Conservation (phyloP, 92 coral and sea anemone species). For the Meandrina meandrites region DNA sequence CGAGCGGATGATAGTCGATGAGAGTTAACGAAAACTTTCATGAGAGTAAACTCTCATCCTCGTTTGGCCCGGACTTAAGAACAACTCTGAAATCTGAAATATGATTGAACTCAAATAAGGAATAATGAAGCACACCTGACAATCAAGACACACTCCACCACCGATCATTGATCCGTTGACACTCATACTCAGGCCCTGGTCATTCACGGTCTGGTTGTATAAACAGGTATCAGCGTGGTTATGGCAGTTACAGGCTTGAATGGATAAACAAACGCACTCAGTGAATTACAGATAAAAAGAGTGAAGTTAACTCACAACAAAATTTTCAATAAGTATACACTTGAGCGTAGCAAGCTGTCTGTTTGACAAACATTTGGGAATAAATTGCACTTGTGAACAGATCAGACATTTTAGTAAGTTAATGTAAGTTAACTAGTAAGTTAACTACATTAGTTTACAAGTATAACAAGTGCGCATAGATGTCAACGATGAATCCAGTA, state of each 20-base stretch:
- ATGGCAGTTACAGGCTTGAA: constrained; percentile 81
- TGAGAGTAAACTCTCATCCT: too few species aligned
- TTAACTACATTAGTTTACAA: too few species aligned
- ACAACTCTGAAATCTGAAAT: background rate
- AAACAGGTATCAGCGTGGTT: constrained; percentile 76
- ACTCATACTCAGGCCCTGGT: constrained; percentile 78
- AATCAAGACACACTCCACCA: constrained; percentile 91
- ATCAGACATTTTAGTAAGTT: too few species aligned
- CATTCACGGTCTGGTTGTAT: constrained; percentile 82
- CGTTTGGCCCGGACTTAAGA: too few species aligned
- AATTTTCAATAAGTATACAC: too few species aligned
- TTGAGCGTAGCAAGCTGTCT: background rate
- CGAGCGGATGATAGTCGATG: too few species aligned
- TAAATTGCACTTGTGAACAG: background rate
- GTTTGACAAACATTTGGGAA: background rate
- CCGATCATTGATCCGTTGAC: constrained; percentile 72
- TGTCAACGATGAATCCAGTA: too few species aligned
- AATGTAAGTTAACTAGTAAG: too few species aligned
- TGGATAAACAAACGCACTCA: background rate
- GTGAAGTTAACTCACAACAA: too few species aligned
- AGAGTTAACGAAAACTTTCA: too few species aligned
- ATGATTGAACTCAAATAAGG: background rate
- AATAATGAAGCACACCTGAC: constrained; percentile 63
- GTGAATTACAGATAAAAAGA: background rate
- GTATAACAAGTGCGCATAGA: too few species aligned